Conservation (phyloP, 2,113 vertebrate genomes). For the Lepidothrix coronata region DNA sequence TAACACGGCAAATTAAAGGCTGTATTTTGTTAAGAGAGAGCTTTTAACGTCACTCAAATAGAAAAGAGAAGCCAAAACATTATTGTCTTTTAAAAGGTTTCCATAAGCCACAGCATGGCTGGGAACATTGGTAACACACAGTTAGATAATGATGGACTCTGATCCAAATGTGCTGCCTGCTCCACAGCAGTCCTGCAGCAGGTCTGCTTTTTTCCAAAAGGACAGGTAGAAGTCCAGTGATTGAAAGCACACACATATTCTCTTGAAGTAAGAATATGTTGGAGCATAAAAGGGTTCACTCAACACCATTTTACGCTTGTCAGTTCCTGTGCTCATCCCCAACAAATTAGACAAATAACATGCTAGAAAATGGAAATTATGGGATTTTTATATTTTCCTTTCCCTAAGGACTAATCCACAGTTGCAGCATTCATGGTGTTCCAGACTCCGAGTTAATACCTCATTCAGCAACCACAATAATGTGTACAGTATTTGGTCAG, state of each 20-base stretch:
- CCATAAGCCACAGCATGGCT: not conserved
- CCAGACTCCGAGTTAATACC: not conserved
- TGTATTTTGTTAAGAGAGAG: not conserved
- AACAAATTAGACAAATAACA: constrained; percentile 3
- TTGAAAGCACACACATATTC: not conserved
- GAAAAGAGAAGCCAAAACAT: not conserved
- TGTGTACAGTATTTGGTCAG: not conserved
- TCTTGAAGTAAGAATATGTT: not conserved
- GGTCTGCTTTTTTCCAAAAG: not conserved
- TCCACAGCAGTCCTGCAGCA: not conserved
- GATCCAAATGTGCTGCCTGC: not conserved
- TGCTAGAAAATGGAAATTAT: not conserved
- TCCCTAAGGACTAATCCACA: not conserved
- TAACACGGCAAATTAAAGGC: constrained; percentile 44
- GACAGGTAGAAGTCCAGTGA: not conserved
- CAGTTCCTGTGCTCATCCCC: not conserved
- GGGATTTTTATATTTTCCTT: not conserved
- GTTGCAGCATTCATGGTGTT: not conserved
- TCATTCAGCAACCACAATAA: not conserved
- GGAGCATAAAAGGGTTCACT: not conserved
- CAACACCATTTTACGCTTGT: not conserved
- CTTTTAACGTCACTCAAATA: not conserved
- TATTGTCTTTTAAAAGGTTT: not conserved
- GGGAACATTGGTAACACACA: not conserved
- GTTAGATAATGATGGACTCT: not conserved